A percentile compares a stretch with the other conserved stretches of the same genome.
These are phyloP conservation scores for Ceuthmochares aereus DNA, from an alignment of 2,113 vertebrate species.

Conservation along the genomic window DNA sequence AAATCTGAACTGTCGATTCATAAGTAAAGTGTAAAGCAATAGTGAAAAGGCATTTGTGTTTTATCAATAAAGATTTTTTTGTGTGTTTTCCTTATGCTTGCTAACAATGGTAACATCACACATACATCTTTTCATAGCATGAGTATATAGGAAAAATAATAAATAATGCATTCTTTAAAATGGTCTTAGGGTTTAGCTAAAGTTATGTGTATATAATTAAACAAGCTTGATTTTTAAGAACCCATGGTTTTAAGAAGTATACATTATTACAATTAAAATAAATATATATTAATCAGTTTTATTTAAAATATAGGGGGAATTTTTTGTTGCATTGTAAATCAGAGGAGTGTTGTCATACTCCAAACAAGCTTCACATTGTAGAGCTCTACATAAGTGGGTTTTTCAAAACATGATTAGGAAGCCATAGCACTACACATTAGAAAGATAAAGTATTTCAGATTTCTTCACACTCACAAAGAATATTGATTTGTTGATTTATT, in stretches of 20 bases:
- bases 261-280: neutral
- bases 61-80: neutral
- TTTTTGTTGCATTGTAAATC: accelerated
- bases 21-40: neutral
- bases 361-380: neutral
- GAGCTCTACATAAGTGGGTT: accelerated
- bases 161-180: neutral
- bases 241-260: neutral
- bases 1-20: neutral
- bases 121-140: neutral
- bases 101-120: neutral
- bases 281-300: neutral
- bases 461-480: neutral
- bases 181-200: neutral
- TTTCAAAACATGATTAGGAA: neutral
- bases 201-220: neutral
- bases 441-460: neutral
- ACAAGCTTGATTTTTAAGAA: neutral
- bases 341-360: neutral
- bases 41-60: neutral
- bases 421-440: neutral
- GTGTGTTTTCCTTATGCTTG: neutral
- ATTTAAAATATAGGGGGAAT: neutral
- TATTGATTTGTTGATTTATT: neutral
- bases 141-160: accelerated